Evolutionary conservation across 2,888 invertebrate species (phyloP).

Genomic region (Agonopterix alstromeriana): DNA sequence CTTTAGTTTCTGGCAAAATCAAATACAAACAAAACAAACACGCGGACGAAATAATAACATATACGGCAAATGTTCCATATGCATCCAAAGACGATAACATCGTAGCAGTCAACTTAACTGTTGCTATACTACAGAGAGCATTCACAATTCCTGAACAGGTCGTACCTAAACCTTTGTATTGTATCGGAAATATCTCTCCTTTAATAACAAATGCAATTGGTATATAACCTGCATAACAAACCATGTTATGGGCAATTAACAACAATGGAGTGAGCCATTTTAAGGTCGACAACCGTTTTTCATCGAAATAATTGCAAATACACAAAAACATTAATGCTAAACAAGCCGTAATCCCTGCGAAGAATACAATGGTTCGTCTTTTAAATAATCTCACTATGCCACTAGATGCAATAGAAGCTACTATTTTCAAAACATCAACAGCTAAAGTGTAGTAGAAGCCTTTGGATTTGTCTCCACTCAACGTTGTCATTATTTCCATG

Average conservation of each 20-base stretch:
- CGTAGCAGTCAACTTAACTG: not conserved
- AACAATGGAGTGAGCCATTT: not conserved
- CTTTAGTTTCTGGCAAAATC: slow-evolving; percentile 2
- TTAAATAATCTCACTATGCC: not conserved
- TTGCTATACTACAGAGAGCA: not conserved
- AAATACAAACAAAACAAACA: not conserved
- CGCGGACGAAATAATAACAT: not conserved
- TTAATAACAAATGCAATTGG: not conserved
- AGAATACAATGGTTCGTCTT: not conserved
- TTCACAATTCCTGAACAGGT: not conserved
- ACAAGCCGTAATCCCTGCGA: not conserved
- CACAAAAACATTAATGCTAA: not conserved
- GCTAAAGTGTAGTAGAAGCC: not conserved
- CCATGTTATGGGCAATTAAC: not conserved
- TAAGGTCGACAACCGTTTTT: not conserved
- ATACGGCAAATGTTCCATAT: slow-evolving; percentile 3
- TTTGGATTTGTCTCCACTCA: not conserved
- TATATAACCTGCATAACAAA: not conserved
- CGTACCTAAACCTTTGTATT: not conserved
- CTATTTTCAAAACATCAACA: not conserved
- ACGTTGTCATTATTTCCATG: not conserved
- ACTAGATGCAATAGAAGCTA: not conserved
- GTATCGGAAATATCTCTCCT: slow-evolving; percentile 2
- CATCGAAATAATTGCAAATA: not conserved
- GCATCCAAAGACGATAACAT: not conserved